These are phyloP conservation scores for Litocranius walleri DNA, from an alignment of 2,113 vertebrate genomes.

Conservation along the genomic window DNA sequence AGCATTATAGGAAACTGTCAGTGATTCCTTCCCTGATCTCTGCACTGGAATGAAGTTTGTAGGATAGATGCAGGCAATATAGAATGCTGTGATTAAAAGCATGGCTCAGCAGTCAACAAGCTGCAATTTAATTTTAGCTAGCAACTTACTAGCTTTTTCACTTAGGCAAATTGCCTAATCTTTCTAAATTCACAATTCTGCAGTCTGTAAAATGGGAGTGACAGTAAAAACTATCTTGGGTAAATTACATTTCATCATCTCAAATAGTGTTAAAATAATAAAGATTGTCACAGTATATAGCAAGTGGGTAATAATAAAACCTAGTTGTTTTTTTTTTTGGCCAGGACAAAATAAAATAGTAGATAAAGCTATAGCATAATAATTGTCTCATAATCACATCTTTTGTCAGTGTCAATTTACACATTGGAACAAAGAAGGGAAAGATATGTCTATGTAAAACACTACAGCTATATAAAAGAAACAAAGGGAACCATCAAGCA, in stretches of 20 bases:
- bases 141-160: neutral
- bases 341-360: neutral
- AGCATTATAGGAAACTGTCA: neutral
- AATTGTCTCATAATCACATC: neutral
- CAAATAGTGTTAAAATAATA: neutral
- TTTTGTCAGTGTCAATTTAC: neutral
- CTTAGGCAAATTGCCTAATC: neutral
- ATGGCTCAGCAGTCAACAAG: neutral
- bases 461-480: neutral
- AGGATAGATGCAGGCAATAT: neutral
- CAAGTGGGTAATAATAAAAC: neutral
- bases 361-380: neutral
- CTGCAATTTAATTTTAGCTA: neutral
- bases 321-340: neutral
- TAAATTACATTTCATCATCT: neutral
- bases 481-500: neutral
- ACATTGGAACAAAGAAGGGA: neutral
- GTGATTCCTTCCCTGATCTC: neutral
- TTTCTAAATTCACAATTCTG: neutral
- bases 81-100: neutral
- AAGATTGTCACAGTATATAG: neutral
- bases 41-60: neutral
- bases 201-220: neutral
- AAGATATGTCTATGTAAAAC: neutral
- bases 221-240: neutral